These are phyloP conservation scores for Oscheius sp. DNA, from an alignment of 2,888 invertebrate genomes.

Conservation along the genomic window DNA sequence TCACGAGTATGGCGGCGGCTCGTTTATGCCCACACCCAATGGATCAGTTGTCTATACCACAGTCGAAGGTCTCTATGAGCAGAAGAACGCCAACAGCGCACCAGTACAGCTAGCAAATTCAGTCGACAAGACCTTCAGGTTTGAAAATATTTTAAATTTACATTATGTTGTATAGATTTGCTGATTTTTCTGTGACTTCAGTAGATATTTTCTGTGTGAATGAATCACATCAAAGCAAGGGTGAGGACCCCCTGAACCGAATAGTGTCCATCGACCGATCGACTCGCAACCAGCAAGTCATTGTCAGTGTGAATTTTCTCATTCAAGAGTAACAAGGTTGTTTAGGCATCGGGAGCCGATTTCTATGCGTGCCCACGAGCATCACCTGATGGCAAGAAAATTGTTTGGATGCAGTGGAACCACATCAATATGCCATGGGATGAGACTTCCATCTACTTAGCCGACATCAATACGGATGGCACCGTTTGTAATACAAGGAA, in stretches of 20 bases:
- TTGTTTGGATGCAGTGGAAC: conserved; percentile 76
- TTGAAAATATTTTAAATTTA: neutral
- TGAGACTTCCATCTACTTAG: conserved; percentile 73
- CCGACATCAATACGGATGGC: conserved; percentile 66
- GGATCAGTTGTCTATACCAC: conserved; percentile 63
- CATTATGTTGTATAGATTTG: conserved; percentile 38
- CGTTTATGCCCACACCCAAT: conserved; percentile 70
- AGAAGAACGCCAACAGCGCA: conserved; percentile 37
- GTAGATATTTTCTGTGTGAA: conserved; percentile 47
- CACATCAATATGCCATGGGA: conserved; percentile 77
- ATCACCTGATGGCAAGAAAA: conserved; percentile 74
- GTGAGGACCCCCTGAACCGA: conserved; percentile 49
- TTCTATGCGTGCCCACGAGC: conserved; percentile 75
- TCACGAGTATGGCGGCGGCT: conserved; percentile 76
- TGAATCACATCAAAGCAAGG: conserved; percentile 40
- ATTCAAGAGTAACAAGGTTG: neutral
- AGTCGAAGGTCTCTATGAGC: conserved; percentile 46
- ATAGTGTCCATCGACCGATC: conserved; percentile 46
- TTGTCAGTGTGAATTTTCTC: conserved; percentile 30
- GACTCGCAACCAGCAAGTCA: conserved; percentile 42
- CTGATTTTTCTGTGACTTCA: conserved; percentile 43
- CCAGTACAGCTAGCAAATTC: conserved; percentile 41
- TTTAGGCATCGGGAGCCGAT: conserved; percentile 73
- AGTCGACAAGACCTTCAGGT: conserved; percentile 42
- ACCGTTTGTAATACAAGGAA: conserved; percentile 52